phyloP scores from a whole-genome alignment of 2,113 vertebrate genomes.

The Promerops cafer region DNA sequence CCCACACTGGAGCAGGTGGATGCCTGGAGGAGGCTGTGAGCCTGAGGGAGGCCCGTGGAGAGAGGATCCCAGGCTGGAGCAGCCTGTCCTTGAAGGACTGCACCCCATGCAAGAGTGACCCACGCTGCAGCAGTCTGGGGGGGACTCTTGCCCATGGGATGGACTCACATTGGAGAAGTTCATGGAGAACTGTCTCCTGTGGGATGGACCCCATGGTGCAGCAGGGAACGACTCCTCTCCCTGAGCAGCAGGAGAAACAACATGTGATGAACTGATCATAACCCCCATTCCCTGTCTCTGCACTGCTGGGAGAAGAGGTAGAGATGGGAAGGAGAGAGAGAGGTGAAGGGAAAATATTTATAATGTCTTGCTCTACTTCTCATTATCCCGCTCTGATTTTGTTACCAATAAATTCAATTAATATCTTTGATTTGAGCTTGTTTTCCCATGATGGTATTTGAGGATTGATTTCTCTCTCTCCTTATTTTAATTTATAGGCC shows the following conservation, averaged over 20 bases:
- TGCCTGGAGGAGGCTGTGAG: neutral
- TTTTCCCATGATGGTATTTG: neutral
- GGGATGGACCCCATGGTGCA: neutral
- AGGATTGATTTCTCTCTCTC: neutral
- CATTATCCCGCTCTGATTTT: neutral
- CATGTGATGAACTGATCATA: too few relatives aligned
- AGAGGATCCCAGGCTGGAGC: neutral
- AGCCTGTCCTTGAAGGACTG: neutral
- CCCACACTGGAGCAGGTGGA: rapidly evolving
- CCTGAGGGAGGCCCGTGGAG: rapidly evolving
- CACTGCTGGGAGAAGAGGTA: neutral
- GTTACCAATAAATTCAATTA: neutral
- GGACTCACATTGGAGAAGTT: neutral
- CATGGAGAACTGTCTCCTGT: neutral
- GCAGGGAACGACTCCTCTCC: neutral
- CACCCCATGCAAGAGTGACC: neutral
- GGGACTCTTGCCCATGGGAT: too few relatives aligned
- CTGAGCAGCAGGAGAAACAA: neutral
- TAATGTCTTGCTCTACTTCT: neutral
- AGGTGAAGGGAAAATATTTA: neutral
- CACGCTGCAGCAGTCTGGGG: neutral
- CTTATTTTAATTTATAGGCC: neutral
- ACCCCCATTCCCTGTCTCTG: too few relatives aligned
- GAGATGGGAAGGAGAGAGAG: neutral
- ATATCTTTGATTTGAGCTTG: neutral